Evolutionary conservation across 2,797 vertebrate genomes (phyloP).

Genomic region (Acipenser ruthenus): DNA sequence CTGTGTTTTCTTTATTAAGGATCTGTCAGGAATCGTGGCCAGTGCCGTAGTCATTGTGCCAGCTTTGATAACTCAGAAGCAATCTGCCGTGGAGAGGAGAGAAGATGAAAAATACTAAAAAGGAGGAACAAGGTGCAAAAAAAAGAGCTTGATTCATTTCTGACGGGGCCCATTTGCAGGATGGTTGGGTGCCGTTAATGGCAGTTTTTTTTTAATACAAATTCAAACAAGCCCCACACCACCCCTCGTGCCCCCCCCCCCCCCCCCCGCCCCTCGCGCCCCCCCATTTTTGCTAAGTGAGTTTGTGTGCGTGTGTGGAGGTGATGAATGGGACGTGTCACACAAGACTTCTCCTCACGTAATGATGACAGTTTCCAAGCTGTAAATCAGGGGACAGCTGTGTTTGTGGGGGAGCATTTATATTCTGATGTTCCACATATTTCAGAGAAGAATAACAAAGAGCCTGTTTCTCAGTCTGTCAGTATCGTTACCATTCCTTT

Average conservation of each 20-base stretch:
- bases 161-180: neutral
- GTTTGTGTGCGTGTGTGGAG: neutral
- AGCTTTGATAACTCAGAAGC: slow-evolving; percentile 8
- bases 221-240: neutral
- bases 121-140: neutral
- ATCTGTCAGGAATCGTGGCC: neutral
- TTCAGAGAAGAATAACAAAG: too few relatives aligned
- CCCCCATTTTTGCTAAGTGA: too few relatives aligned
- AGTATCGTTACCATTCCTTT: too few relatives aligned
- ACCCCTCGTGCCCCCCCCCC: too few relatives aligned
- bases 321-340: neutral
- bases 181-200: neutral
- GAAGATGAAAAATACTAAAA: neutral
- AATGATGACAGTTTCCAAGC: neutral
- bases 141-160: neutral
- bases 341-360: neutral
- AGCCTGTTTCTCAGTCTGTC: too few relatives aligned
- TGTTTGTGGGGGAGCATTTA: neutral
- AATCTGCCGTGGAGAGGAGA: neutral
- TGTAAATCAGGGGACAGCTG: neutral
- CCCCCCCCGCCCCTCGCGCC: too few relatives aligned
- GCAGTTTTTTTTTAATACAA: neutral
- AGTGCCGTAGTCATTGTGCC: slow-evolving; percentile 1
- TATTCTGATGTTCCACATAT: neutral
- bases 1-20: neutral